phyloP scores from a whole-genome alignment of 2,888 invertebrate genomes.

The Crepidodera aurea region DNA sequence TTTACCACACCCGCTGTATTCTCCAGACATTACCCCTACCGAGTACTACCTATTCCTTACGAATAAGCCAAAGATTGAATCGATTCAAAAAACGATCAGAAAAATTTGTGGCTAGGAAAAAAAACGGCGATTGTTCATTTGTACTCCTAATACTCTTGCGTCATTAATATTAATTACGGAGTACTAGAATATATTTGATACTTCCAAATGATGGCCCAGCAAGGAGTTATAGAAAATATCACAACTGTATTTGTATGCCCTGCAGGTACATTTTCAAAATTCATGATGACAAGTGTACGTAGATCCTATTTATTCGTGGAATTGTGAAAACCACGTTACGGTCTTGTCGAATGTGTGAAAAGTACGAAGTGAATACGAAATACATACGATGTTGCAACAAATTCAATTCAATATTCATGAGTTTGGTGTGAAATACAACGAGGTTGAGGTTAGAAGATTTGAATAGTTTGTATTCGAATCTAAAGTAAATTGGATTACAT shows the following conservation, averaged over 20 bases:
- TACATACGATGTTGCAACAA: constrained; percentile 4
- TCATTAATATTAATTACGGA: too few species aligned
- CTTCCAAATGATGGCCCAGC: too few species aligned
- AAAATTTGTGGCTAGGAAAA: too few species aligned
- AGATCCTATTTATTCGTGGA: background rate
- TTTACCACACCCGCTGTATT: too few species aligned
- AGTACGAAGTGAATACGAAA: constrained; percentile 4
- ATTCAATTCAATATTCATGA: constrained; percentile 7
- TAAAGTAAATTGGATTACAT: background rate
- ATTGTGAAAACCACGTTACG: background rate
- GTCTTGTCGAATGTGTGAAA: background rate
- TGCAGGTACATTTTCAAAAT: background rate
- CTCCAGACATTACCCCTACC: too few species aligned
- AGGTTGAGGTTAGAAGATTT: background rate
- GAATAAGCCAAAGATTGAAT: too few species aligned
- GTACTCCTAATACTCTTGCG: too few species aligned
- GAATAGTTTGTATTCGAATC: constrained; percentile 1
- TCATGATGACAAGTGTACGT: background rate
- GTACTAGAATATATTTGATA: too few species aligned
- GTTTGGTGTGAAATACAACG: background rate
- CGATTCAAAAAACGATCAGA: too few species aligned
- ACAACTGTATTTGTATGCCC: background rate
- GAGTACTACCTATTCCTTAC: too few species aligned
- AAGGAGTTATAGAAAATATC: too few species aligned
- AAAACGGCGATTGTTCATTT: too few species aligned